phyloP scores from a whole-genome alignment of 1,140 invertebrate species.

The Lasaia peninsularis region DNA sequence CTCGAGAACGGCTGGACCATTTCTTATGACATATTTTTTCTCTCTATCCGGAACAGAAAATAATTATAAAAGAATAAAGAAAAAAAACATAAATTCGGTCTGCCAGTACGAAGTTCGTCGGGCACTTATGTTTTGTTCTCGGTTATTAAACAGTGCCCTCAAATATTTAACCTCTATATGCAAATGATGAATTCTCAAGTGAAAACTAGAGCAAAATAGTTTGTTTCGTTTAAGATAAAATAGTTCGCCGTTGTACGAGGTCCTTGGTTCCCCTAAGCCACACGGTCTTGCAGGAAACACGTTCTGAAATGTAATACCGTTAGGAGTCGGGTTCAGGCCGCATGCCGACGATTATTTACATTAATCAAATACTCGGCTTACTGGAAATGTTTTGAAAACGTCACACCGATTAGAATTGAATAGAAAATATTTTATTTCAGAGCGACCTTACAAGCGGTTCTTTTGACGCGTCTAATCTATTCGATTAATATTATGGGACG shows the following conservation, averaged over 20 bases:
- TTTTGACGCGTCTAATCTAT: too few species aligned
- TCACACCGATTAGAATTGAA: not conserved
- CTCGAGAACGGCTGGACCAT: too few species aligned
- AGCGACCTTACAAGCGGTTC: too few species aligned
- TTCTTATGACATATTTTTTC: too few species aligned
- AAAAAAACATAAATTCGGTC: too few species aligned
- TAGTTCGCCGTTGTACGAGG: not conserved
- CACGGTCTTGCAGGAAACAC: not conserved
- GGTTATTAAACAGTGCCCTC: too few species aligned
- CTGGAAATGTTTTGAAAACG: not conserved
- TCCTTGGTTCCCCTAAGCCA: not conserved
- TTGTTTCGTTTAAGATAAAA: not conserved
- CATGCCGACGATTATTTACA: conserved; percentile 1
- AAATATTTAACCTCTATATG: too few species aligned
- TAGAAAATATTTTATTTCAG: not conserved
- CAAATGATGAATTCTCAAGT: not conserved
- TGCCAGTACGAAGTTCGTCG: too few species aligned
- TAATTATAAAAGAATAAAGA: too few species aligned
- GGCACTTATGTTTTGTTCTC: too few species aligned
- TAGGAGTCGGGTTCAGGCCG: not conserved
- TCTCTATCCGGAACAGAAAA: too few species aligned
- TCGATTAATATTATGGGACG: too few species aligned
- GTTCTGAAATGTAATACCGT: conserved; percentile 4
- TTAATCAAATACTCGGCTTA: not conserved
- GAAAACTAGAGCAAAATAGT: not conserved